Base-by-base conservation (phyloP, 2,888 invertebrate species). In the Acronicta leporina region DNA sequence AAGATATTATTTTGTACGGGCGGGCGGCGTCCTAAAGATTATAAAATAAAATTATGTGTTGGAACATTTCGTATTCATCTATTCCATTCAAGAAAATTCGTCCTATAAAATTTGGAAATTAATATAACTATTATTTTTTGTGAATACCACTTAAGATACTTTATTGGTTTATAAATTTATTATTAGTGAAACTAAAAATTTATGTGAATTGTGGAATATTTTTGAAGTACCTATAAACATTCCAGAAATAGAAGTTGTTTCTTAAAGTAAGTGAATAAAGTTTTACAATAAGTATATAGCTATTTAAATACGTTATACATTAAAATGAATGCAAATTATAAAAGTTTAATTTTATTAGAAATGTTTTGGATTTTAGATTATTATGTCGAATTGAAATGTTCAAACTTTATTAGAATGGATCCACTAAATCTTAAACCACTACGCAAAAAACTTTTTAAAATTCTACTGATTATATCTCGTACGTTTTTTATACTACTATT, bases 361-460 rank as follows among this genome's bases (percentile, higher is more conserved):
- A 56, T 50, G 35, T 61, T 20, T 20, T 20, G 20, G 20, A 20
- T 20, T 66, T 54, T 42, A 11, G 13, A 33, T 42, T 54, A 40
- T 48, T 51, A 51, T 44, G 9, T 15, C 35, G 10, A 52, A 65
- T 43, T 2, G 54, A 27, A 41, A 54, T 27, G 42, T 56, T 44
- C 44, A 47, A 68, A 73, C 60, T 73, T 70, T 64, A 45, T 48
- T 13, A 33, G 38, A 63, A 68, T 54, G 61, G 58, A 69, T 73
- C 48, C 65, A 63, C 44, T 52, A 50, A 62, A 43, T 57, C 55
- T 51, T 49, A n/a, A 50, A 53, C 50, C 38, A 55, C 35, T 16
- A 40, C 11, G 6, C 35, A 5, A 42, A 44, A 59, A 54, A 47
- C 25, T 66, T 46, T 51, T 43, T 0, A 46, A 62, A 59, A 38